These are phyloP conservation scores for Sebastes schlegelii DNA, from an alignment of 2,113 vertebrate species.

Conservation along the genomic window DNA sequence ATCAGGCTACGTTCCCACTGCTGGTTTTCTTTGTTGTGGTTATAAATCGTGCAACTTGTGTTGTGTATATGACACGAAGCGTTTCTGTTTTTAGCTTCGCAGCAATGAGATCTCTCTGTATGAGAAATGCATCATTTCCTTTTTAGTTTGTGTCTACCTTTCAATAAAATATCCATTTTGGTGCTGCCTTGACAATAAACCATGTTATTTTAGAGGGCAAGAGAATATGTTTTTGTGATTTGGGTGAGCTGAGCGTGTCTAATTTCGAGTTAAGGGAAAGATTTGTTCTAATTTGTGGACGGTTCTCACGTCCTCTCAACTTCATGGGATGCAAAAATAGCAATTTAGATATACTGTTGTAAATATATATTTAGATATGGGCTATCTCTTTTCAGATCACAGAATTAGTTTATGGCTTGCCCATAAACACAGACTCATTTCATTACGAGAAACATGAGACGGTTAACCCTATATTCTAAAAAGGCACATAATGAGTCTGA, in stretches of 20 bases:
- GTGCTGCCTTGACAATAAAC: constrained; percentile 38
- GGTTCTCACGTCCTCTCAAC: background rate
- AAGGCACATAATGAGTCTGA: background rate
- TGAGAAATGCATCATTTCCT: background rate
- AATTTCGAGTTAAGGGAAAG: background rate
- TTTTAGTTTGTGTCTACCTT: constrained; percentile 25
- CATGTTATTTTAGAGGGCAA: background rate
- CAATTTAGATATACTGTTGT: background rate
- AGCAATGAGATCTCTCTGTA: background rate
- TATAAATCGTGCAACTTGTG: constrained; percentile 7
- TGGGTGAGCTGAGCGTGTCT: background rate
- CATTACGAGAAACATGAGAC: background rate
- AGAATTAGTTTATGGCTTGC: constrained; percentile 14
- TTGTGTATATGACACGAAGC: background rate
- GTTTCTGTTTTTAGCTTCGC: constrained; percentile 5
- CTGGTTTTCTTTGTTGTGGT: constrained; percentile 15
- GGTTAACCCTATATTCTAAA: background rate
- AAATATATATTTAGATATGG: background rate
- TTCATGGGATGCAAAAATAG: constrained; percentile 12
- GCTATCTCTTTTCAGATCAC: background rate
- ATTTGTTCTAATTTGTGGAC: background rate
- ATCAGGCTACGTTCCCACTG: background rate
- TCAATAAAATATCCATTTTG: constrained; percentile 44
- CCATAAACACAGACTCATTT: background rate
- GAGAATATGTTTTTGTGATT: background rate